These are phyloP conservation scores for Phylloscopus trochilus DNA, from an alignment of 2,113 vertebrate species.

Conservation along the genomic window DNA sequence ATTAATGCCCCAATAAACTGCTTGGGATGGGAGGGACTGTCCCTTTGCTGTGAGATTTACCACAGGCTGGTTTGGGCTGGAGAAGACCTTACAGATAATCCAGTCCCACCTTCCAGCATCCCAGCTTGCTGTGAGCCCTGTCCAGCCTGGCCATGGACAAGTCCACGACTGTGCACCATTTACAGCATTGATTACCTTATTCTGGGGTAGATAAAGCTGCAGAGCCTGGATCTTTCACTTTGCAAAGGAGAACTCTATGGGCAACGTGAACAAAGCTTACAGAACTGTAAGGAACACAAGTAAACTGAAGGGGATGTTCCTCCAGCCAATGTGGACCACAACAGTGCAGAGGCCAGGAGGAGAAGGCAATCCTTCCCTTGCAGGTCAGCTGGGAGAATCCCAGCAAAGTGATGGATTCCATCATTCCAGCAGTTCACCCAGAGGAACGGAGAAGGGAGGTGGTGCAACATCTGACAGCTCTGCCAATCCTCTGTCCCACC, in stretches of 20 bases:
- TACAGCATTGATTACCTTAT: background rate
- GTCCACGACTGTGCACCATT: background rate
- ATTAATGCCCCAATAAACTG: background rate
- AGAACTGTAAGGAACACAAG: background rate
- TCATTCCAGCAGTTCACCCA: background rate
- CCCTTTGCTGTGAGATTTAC: background rate
- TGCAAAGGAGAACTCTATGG: background rate
- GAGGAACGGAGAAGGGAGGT: background rate
- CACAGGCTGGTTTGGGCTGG: background rate
- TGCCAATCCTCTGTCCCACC: background rate
- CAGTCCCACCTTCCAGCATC: background rate
- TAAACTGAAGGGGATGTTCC: background rate
- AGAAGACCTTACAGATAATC: background rate
- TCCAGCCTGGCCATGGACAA: background rate
- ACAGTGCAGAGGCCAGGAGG: background rate
- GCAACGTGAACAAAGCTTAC: background rate
- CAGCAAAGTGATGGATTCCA: background rate
- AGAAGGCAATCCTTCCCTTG: background rate
- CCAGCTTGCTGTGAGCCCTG: background rate
- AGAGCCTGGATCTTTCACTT: background rate
- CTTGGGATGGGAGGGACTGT: background rate
- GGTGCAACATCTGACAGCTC: background rate
- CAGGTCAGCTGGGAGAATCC: background rate
- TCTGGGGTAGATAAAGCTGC: background rate
- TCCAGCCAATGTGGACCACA: background rate